Percentiles rank a stretch among this genome's conserved stretches.
Evolutionary conservation across 2,113 vertebrate genomes (phyloP).

Genomic region (Equus przewalskii): DNA sequence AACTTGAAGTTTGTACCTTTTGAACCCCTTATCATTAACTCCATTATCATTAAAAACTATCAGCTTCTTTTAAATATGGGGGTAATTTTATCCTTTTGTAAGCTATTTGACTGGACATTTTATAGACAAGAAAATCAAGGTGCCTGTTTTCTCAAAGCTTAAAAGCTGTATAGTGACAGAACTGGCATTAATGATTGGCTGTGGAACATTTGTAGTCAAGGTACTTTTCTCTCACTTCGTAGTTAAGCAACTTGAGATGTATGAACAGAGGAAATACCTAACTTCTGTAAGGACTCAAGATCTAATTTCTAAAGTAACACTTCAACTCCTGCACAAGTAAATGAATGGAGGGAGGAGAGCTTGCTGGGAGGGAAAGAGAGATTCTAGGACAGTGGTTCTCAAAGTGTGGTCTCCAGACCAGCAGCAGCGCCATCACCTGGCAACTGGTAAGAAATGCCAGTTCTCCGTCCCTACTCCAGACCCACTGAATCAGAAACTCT

Average conservation of each 20-base stretch:
- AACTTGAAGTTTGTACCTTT: neutral
- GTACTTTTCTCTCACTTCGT: neutral
- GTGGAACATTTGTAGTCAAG: neutral
- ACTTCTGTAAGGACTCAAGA: neutral
- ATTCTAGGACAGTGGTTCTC: neutral
- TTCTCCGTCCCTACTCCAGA: neutral
- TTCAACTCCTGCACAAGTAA: neutral
- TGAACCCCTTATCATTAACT: neutral
- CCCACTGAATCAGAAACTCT: neutral
- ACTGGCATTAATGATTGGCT: neutral
- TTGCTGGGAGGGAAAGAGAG: neutral
- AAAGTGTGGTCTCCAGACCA: neutral
- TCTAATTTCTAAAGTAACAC: neutral
- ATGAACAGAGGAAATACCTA: neutral
- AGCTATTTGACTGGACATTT: neutral
- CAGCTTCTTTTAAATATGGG: neutral
- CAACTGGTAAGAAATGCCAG: neutral
- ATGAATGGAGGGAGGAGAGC: neutral
- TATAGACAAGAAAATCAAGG: neutral
- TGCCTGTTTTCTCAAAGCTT: neutral
- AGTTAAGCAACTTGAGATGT: neutral
- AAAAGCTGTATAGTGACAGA: neutral
- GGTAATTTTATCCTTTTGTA: slow-evolving; percentile 2
- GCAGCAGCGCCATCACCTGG: neutral
- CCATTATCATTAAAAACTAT: slow-evolving; percentile 15